These are phyloP conservation scores for Danionella dracula DNA, from an alignment of 2,797 vertebrate genomes.

Conservation along the genomic window DNA sequence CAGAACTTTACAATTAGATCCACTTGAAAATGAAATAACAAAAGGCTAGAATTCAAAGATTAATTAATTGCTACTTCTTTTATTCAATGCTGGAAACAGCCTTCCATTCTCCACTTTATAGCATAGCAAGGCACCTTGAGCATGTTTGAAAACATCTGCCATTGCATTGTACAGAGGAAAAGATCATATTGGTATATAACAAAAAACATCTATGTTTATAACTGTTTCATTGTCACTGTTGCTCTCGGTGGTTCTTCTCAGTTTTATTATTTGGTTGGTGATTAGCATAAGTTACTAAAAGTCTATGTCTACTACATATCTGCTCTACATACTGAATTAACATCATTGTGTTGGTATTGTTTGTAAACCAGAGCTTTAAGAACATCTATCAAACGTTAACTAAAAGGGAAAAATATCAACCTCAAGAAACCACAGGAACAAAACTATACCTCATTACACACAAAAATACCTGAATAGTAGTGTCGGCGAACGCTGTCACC, in stretches of 20 bases:
- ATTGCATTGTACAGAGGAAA: not conserved
- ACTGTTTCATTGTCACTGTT: conserved; percentile 12
- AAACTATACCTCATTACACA: conserved; percentile 80
- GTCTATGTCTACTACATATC: conserved; percentile 49
- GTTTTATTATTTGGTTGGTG: not conserved
- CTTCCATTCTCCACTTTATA: not conserved
- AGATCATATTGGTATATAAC: not conserved
- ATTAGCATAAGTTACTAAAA: not conserved
- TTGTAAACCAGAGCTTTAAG: conserved; percentile 58
- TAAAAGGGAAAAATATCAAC: conserved; percentile 49
- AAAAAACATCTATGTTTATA: not conserved
- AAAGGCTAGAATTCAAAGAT: too few relatives aligned
- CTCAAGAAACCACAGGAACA: conserved; percentile 60
- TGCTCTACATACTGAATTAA: conserved; percentile 37
- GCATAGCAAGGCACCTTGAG: not conserved
- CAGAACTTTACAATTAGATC: too few relatives aligned
- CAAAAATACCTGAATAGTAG: conserved; percentile 54
- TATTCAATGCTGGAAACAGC: not conserved
- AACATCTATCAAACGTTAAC: conserved; percentile 30
- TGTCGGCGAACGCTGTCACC: conserved; percentile 62
- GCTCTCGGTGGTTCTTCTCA: conserved; percentile 48
- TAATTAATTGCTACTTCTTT: too few relatives aligned
- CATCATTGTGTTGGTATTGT: conserved; percentile 45
- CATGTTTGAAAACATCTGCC: not conserved
- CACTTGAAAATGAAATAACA: too few relatives aligned